phyloP scores from a whole-genome alignment of 92 coral and sea anemone genomes.

The Ricordea florida region DNA sequence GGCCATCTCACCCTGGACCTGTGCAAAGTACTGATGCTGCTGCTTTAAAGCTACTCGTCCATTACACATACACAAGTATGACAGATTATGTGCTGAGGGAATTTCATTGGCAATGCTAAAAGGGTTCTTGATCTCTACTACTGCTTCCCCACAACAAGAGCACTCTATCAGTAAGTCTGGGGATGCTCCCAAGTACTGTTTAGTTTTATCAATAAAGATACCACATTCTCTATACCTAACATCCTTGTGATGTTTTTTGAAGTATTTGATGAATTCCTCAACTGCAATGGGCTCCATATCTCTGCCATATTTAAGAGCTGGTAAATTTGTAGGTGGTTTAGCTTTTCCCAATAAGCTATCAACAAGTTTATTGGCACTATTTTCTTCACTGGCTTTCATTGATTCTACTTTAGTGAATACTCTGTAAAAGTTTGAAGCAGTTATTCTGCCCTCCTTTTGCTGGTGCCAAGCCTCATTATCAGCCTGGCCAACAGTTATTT shows the following conservation, averaged over 20 bases:
- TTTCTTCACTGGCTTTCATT: neutral
- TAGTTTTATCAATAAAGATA: constrained; percentile 28
- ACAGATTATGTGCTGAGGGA: constrained; percentile 27
- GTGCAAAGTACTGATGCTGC: constrained; percentile 34
- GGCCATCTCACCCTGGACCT: constrained; percentile 49
- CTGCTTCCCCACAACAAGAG: constrained; percentile 46
- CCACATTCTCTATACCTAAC: constrained; percentile 55
- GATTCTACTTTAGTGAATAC: constrained; percentile 21
- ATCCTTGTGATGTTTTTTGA: constrained; percentile 35
- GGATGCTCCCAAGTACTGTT: constrained; percentile 51
- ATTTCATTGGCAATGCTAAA: constrained; percentile 33
- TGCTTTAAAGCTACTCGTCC: constrained; percentile 18
- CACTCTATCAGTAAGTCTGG: constrained; percentile 60
- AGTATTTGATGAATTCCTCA: constrained; percentile 28
- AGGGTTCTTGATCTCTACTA: constrained; percentile 51
- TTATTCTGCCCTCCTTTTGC: constrained; percentile 3
- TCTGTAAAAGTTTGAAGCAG: constrained; percentile 14
- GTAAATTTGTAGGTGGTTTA: constrained; percentile 22
- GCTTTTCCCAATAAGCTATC: constrained; percentile 15
- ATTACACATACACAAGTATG: constrained; percentile 14
- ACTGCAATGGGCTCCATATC: constrained; percentile 23
- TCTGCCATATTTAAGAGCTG: constrained; percentile 37
- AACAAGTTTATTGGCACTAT: constrained; percentile 4
- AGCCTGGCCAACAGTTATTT: constrained; percentile 14
- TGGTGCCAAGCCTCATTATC: constrained; percentile 16